A percentile compares a stretch with the other conserved stretches of the same genome.
phyloP scores from a whole-genome alignment of 2,113 vertebrate genomes.

The Pollachius pollachius region DNA sequence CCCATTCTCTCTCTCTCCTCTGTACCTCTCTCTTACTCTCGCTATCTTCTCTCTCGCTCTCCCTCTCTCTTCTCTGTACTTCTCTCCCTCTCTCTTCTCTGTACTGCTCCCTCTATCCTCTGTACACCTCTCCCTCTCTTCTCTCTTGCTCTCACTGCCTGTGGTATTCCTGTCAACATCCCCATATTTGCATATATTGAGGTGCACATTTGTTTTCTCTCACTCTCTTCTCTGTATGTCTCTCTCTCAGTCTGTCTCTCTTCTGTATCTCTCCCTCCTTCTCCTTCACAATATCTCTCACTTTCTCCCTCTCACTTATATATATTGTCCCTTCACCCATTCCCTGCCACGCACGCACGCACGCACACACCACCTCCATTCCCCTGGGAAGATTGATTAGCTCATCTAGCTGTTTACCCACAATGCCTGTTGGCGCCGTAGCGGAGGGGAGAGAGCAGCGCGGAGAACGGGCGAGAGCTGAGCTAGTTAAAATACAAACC shows the following conservation, averaged over 20 bases:
- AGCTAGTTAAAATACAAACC: conserved; percentile 38
- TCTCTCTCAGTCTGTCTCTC: neutral
- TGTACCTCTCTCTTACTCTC: conserved; percentile 12
- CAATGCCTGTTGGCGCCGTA: conserved; percentile 54
- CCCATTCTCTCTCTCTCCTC: conserved; percentile 13
- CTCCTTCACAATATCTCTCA: conserved; percentile 20
- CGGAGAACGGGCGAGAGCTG: conserved; percentile 29
- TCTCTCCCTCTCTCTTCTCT: conserved; percentile 11
- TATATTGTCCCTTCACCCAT: conserved; percentile 2
- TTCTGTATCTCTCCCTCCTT: neutral
- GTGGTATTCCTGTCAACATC: conserved; percentile 28
- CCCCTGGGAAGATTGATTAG: conserved; percentile 70
- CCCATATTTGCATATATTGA: conserved; percentile 39
- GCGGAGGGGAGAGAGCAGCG: conserved; percentile 49
- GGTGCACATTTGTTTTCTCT: neutral
- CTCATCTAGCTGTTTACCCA: conserved; percentile 73
- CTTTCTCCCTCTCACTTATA: conserved; percentile 23
- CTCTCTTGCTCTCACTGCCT: conserved; percentile 21
- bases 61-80: neutral
- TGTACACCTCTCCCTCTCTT: conserved; percentile 1
- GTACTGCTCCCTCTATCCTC: conserved; percentile 7
- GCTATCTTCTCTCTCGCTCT: conserved; percentile 10
- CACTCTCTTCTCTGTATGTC: neutral
- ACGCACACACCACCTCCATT: conserved; percentile 28
- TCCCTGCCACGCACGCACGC: conserved; percentile 5